A percentile compares a stretch with the other conserved stretches of the same genome.
Evolutionary conservation across 1,140 invertebrate species (phyloP).

Genomic region (Drosophila nikananu): DNA sequence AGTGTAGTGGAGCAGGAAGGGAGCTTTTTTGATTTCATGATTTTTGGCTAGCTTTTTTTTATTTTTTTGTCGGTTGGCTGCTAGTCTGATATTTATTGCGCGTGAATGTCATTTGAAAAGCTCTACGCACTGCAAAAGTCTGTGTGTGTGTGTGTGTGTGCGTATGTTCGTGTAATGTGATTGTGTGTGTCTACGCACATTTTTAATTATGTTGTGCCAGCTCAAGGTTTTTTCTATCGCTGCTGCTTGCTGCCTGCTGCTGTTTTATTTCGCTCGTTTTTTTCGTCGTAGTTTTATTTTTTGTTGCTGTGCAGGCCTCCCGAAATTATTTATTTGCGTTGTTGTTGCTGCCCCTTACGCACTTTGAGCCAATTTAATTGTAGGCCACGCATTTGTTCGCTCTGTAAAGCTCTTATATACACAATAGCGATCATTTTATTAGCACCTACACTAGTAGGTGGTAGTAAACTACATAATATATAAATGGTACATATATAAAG

Average conservation of each 20-base stretch:
- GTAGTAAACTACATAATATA: neutral
- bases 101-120: slow-evolving; percentile 84
- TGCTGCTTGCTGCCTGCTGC: slow-evolving; percentile 26
- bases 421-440: neutral
- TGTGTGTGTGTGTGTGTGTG: neutral
- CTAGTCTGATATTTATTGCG: slow-evolving; percentile 71
- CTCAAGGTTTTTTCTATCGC: slow-evolving; percentile 80
- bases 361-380: slow-evolving; percentile 81
- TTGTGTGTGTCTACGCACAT: slow-evolving; percentile 73
- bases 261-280: slow-evolving; percentile 36
- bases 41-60: slow-evolving; percentile 22
- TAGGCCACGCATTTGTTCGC: slow-evolving; percentile 60
- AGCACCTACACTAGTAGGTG: neutral
- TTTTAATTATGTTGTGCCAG: slow-evolving; percentile 83
- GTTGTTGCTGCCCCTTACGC: slow-evolving; percentile 33
- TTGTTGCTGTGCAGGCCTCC: slow-evolving; percentile 76
- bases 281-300: slow-evolving; percentile 46
- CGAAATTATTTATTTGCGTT: slow-evolving; percentile 5
- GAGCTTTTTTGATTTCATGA: slow-evolving; percentile 65
- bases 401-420: neutral
- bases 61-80: slow-evolving; percentile 13
- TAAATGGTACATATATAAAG: neutral
- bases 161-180: no score
- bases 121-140: slow-evolving; percentile 71
- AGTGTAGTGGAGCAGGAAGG: slow-evolving; percentile 37